Evolutionary conservation across 2,888 invertebrate species (phyloP).

Genomic region (Latrodectus hesperus): DNA sequence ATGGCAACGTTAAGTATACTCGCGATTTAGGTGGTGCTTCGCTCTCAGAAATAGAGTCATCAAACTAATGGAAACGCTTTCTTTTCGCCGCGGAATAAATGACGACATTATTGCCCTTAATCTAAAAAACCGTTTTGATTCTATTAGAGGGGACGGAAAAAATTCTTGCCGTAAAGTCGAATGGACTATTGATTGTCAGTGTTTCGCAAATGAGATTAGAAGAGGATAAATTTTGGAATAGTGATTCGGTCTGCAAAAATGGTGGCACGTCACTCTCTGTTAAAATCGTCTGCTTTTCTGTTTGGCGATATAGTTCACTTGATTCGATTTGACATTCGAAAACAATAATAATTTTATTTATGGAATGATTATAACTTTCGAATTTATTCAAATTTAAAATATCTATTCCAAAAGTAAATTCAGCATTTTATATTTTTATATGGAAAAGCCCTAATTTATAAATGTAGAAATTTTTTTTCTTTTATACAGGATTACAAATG

Average conservation of each 20-base stretch:
- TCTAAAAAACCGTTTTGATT: slow-evolving; percentile 17
- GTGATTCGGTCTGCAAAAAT: neutral
- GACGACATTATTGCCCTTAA: slow-evolving; percentile 25
- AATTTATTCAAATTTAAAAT: too few species aligned
- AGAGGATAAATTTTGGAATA: neutral
- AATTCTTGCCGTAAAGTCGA: neutral
- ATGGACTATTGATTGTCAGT: slow-evolving; percentile 13
- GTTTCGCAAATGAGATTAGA: slow-evolving; percentile 20
- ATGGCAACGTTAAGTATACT: slow-evolving; percentile 1
- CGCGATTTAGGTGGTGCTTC: neutral
- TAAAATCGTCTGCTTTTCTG: too few species aligned
- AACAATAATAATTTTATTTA: too few species aligned
- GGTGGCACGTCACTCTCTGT: neutral
- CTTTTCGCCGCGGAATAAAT: slow-evolving; percentile 19
- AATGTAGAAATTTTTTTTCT: too few species aligned
- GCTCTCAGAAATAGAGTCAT: slow-evolving; percentile 35
- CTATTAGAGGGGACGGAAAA: slow-evolving; percentile 10
- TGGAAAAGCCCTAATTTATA: too few species aligned
- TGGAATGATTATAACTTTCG: too few species aligned
- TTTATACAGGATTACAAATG: too few species aligned
- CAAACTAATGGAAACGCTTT: slow-evolving; percentile 44
- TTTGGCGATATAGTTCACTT: too few species aligned
- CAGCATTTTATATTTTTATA: too few species aligned
- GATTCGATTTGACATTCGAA: too few species aligned
- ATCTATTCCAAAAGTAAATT: too few species aligned